Evolutionary conservation across 2,113 vertebrate species (phyloP), one percentile per base, ranked within the genome.

Genomic region (Entomyzon cyanotis): DNA sequence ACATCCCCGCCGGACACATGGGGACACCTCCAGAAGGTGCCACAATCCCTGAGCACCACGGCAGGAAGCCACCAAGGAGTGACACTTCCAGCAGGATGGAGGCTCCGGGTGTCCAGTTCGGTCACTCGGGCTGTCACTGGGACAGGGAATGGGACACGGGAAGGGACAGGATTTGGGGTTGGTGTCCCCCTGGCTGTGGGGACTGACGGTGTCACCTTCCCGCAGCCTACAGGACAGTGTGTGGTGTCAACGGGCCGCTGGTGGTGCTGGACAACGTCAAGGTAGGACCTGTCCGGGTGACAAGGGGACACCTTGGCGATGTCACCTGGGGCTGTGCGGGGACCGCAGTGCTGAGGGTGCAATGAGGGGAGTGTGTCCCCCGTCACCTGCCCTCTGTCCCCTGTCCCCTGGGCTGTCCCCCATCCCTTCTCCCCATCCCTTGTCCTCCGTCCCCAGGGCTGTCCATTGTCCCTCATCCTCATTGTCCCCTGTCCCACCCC

Each of bases 201-300:
- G 17, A 10, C 53, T 84, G 52, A 89, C 3, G 2, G 14, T 3
- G 12, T 35, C 25, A 22, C 58, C 52, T 39, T 18, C 9, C 55
- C 35, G 33, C 94, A 98, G 98, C 98, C 41, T 98, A 98, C 94
- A 89, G 89, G 96, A 98, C 98, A 0, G 98, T 98, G 59, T 98
- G 98, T 11, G 97, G 97, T 0, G 98, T 98, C 77, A 98, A 98
- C 1, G 98, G 98, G 41, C 98, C 98, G 0, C 86, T 98, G 68
- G 98, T 98, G 84, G 97, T 98, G 65, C 97, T 98, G 96, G 98
- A 98, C 94, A 98, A 98, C 0, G 98, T 98, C 33, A 98, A 98
- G 98, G 98, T 98, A 96, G 31, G 97, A 17, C 8, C 9, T 0
- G 8, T 4, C 46, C 2, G 17, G 59, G 70, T 15, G 73, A 70